phyloP scores from a whole-genome alignment of 2,797 vertebrate genomes.

The Pseudotriccus pelzelni region DNA sequence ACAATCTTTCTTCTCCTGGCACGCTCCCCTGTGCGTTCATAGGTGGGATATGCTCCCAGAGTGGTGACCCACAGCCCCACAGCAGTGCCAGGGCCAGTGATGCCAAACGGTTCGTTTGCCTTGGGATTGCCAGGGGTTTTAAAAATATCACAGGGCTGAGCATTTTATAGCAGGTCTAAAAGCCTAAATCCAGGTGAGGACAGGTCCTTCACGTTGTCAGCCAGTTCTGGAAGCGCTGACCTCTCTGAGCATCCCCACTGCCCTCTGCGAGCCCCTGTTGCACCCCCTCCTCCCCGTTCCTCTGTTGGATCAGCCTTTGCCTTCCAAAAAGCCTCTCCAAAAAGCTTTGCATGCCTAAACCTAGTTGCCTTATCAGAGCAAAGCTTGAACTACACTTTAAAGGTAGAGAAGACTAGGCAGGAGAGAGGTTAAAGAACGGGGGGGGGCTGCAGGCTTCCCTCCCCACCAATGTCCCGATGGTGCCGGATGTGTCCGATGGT shows the following conservation, averaged over 20 bases:
- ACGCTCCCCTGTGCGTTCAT: not conserved
- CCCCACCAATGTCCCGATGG: fast-evolving
- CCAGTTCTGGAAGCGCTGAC: not conserved
- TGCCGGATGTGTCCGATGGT: fast-evolving
- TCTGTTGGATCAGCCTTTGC: not conserved
- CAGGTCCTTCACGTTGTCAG: not conserved
- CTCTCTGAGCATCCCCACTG: not conserved
- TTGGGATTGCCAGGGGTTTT: not conserved
- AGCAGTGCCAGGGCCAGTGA: not conserved
- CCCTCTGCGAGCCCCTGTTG: not conserved
- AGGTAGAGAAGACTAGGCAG: not conserved
- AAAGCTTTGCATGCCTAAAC: not conserved
- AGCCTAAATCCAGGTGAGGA: not conserved
- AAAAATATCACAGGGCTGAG: not conserved
- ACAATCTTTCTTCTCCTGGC: not conserved
- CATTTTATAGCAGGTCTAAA: not conserved
- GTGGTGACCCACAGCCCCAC: not conserved
- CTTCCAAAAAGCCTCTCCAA: not conserved
- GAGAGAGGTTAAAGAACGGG: not conserved
- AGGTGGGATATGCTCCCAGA: not conserved
- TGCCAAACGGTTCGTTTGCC: fast-evolving
- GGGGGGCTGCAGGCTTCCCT: not conserved
- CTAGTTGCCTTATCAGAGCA: not conserved
- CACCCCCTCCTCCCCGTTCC: fast-evolving
- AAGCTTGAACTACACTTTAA: not conserved